These are phyloP conservation scores for Drosophila kanekoi DNA, from an alignment of 2,888 invertebrate species.

Conservation along the genomic window DNA sequence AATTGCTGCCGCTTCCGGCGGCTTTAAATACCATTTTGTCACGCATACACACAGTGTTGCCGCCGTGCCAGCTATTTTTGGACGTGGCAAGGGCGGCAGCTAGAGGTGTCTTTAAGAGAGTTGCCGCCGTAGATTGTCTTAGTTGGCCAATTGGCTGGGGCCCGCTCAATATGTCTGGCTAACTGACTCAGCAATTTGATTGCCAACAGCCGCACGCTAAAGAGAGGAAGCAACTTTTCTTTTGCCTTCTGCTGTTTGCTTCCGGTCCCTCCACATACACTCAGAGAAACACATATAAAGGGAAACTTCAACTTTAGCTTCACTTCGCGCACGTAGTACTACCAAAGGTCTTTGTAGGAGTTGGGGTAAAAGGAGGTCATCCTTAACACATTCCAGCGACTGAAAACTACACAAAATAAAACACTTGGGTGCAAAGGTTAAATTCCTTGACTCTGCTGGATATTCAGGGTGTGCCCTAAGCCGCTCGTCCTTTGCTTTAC, in stretches of 20 bases:
- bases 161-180: constrained; percentile 78
- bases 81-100: constrained; percentile 3
- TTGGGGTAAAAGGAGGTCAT: constrained; percentile 19
- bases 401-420: constrained; percentile 74
- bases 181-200: constrained; percentile 81
- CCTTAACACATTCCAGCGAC: constrained; percentile 67
- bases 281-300: constrained; percentile 4
- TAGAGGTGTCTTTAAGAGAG: constrained; percentile 66
- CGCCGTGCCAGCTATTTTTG: constrained; percentile 44
- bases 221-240: constrained; percentile 72
- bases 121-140: constrained; percentile 69
- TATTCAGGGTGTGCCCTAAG: constrained; percentile 25
- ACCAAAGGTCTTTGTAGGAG: constrained; percentile 37
- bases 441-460: constrained; percentile 53
- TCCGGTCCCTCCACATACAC: constrained; percentile 49
- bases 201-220: constrained; percentile 58
- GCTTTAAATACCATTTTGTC: constrained; percentile 84
- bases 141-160: constrained; percentile 51
- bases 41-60: constrained; percentile 82
- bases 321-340: constrained; percentile 67
- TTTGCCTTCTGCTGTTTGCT: constrained; percentile 64
- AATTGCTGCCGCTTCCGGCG: constrained; percentile 84
- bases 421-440: constrained; percentile 78
- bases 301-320: constrained; percentile 74
- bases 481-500: constrained; percentile 7